phyloP scores from a whole-genome alignment of 1,140 invertebrate species.

The Drosophila obscura region DNA sequence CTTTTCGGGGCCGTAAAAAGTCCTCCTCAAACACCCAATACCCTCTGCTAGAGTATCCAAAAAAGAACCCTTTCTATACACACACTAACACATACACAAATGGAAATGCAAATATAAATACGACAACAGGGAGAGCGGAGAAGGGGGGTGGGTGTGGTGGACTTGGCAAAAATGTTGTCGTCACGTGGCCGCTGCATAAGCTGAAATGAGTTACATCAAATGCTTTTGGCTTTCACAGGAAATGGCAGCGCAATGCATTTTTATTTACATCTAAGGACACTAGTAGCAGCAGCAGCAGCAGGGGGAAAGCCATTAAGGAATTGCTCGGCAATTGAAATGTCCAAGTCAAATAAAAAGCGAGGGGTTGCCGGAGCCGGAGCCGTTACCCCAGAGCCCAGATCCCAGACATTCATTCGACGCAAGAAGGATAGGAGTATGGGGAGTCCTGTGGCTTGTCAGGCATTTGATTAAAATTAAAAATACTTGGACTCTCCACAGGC shows the following conservation, averaged over 20 bases:
- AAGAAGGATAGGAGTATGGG: background rate
- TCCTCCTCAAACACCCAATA: conserved; percentile 5
- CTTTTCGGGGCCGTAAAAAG: too few species aligned
- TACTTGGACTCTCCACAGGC: conserved; percentile 47
- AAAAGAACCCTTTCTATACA: conserved; percentile 2
- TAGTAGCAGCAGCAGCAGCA: background rate
- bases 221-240: conserved; percentile 75
- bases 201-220: conserved; percentile 77
- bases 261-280: conserved; percentile 68
- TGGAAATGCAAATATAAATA: conserved; percentile 41
- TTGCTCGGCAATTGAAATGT: conserved; percentile 78
- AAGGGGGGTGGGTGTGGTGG: too few species aligned
- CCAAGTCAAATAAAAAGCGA: conserved; percentile 49
- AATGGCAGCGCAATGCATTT: conserved; percentile 75
- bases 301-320: conserved; percentile 72
- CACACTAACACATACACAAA: conserved; percentile 16
- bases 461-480: conserved; percentile 77
- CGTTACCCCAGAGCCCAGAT: too few species aligned
- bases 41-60: conserved; percentile 13
- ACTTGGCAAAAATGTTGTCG: conserved; percentile 33
- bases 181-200: conserved; percentile 65
- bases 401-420: conserved; percentile 18
- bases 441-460: conserved; percentile 26
- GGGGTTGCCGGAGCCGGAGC: background rate
- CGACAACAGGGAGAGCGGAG: conserved; percentile 19